Evolutionary conservation across 2,888 invertebrate genomes (phyloP).

Genomic region (Sminthurinus aureus): DNA sequence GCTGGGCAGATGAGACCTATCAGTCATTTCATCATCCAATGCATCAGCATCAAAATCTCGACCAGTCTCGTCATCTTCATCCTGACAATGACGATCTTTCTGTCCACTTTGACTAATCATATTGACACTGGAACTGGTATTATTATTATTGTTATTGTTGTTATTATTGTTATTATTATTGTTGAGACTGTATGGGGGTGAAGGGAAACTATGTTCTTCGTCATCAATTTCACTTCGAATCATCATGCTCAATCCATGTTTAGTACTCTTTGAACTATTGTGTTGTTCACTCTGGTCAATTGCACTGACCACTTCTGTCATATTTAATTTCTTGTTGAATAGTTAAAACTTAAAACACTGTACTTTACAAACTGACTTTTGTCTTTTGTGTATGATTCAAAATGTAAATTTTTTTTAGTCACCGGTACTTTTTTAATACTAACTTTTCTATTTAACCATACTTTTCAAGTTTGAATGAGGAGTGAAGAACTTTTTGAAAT

Average conservation of each 20-base stretch:
- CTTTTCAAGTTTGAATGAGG: neutral
- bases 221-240: constrained; percentile 6
- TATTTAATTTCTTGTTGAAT: constrained; percentile 9
- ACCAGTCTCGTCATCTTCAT: neutral
- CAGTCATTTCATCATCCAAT: neutral
- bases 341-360: no score
- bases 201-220: constrained; percentile 9
- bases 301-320: constrained; percentile 23
- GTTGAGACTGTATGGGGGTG: constrained; percentile 22
- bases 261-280: neutral
- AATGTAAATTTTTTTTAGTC: neutral
- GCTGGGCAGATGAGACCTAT: neutral
- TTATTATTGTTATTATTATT: neutral
- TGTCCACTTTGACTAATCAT: neutral
- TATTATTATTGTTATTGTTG: neutral
- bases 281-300: neutral
- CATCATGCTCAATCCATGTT: constrained; percentile 10
- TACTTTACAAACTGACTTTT: neutral
- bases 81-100: neutral
- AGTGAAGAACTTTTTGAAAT: no score
- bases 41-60: neutral
- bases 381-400: neutral
- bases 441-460: neutral
- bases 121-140: neutral
- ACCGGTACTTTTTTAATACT: neutral